These are phyloP conservation scores for Uropetala carovei DNA, from an alignment of 2,888 invertebrate genomes.

Conservation along the genomic window DNA sequence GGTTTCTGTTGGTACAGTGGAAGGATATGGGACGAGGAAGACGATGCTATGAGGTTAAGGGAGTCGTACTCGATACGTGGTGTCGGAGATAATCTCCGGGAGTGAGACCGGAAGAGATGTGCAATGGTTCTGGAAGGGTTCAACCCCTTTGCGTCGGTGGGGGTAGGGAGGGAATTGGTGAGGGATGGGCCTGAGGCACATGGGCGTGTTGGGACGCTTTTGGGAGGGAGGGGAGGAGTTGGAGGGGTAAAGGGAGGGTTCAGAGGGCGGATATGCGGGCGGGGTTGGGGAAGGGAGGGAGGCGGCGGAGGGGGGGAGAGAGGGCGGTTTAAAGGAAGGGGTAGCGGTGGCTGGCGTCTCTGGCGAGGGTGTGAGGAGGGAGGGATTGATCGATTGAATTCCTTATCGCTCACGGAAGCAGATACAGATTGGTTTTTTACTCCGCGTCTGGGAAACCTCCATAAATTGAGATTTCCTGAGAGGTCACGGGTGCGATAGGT, in stretches of 20 bases:
- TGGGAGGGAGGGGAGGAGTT: not conserved
- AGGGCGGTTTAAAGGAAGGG: not conserved
- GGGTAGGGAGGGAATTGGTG: not conserved
- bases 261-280: slow-evolving; percentile 7
- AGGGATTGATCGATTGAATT: slow-evolving; percentile 40
- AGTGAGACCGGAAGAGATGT: slow-evolving; percentile 7
- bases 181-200: not conserved
- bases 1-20: not conserved
- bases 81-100: slow-evolving; percentile 25
- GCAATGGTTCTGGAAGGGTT: not conserved
- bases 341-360: no score
- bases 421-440: slow-evolving; percentile 27
- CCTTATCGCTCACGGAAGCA: not conserved
- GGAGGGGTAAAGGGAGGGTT: slow-evolving; percentile 8
- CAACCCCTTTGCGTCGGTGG: not conserved
- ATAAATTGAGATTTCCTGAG: no score
- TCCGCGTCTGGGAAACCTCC: not conserved
- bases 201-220: no score
- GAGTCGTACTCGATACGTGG: not conserved
- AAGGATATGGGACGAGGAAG: not conserved
- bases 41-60: not conserved
- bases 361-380: not conserved
- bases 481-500: no score
- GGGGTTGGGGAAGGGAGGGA: not conserved
- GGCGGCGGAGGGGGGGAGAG: not conserved